Evolutionary conservation across 2,888 invertebrate genomes (phyloP).

Genomic region (Drosophila setosimentum): DNA sequence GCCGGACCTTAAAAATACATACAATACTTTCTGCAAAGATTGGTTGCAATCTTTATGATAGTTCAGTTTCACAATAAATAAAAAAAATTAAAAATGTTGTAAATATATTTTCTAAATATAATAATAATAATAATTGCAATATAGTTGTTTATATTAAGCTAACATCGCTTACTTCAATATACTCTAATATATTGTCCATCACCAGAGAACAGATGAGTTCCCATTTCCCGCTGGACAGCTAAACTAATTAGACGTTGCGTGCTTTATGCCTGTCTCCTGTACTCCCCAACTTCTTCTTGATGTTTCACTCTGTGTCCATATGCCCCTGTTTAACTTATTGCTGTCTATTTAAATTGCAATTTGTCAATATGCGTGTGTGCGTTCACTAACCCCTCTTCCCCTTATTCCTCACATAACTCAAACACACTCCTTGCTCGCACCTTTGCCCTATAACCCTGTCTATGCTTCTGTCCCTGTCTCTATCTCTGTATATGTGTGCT

Average conservation of each 20-base stretch:
- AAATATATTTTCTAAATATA: neutral
- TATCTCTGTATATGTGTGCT: conserved; percentile 1
- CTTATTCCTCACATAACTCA: neutral
- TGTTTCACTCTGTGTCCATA: conserved; percentile 37
- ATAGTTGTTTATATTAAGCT: neutral
- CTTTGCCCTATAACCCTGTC: conserved; percentile 4
- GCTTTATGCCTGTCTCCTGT: conserved; percentile 62
- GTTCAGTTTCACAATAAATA: neutral
- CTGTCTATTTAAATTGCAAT: conserved; percentile 82
- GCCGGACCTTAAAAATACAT: neutral
- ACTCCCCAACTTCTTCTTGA: conserved; percentile 18
- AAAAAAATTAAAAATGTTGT: neutral
- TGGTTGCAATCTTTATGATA: neutral
- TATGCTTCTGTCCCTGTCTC: conserved; percentile 1
- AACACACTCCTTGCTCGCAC: conserved; percentile 1
- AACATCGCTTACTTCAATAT: neutral
- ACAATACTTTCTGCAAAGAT: neutral
- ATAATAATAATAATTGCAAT: neutral
- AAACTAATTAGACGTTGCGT: conserved; percentile 80
- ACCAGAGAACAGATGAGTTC: conserved; percentile 27
- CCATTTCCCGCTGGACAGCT: conserved; percentile 29
- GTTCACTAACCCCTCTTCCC: neutral
- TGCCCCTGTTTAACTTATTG: conserved; percentile 80
- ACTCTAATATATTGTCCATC: conserved; percentile 32
- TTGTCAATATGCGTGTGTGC: conserved; percentile 70